phyloP scores from a whole-genome alignment of 1,140 invertebrate species.

The Pteromalus puparum region DNA sequence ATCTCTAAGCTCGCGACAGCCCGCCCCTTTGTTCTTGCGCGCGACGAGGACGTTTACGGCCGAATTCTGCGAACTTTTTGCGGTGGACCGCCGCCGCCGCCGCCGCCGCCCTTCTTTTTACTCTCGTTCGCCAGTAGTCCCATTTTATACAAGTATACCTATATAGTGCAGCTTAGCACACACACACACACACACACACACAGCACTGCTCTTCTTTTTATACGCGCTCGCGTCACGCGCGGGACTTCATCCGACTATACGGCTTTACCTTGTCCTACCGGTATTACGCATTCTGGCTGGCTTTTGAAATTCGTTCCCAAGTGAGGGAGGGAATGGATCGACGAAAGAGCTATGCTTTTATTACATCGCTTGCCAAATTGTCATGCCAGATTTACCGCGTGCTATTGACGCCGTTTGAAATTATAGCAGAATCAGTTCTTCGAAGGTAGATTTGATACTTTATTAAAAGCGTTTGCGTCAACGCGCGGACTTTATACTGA shows the following conservation, averaged over 20 bases:
- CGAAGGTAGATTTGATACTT: background rate
- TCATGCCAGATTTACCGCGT: background rate
- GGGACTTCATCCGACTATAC: background rate
- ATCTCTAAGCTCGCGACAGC: slow-evolving; percentile 32
- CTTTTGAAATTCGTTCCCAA: slow-evolving; percentile 35
- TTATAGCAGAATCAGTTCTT: background rate
- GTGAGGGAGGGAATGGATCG: background rate
- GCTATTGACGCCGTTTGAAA: background rate
- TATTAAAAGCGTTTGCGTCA: no score
- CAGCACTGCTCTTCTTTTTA: background rate
- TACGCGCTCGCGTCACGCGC: background rate
- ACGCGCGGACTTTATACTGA: no score
- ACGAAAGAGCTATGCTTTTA: slow-evolving; percentile 4
- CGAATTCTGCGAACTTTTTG: slow-evolving; percentile 28
- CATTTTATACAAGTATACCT: background rate
- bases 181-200: no score
- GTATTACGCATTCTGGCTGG: slow-evolving; percentile 40
- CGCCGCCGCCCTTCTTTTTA: slow-evolving; percentile 33
- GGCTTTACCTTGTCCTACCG: slow-evolving; percentile 30
- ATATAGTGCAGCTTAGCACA: background rate
- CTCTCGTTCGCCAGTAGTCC: background rate
- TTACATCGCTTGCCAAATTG: background rate
- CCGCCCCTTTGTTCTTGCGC: slow-evolving; percentile 40
- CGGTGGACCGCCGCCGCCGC: slow-evolving; percentile 2
- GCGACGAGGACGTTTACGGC: slow-evolving; percentile 33